A percentile compares a stretch with the other conserved stretches of the same genome.
phyloP scores from a whole-genome alignment of 2,113 vertebrate genomes.

The Cavia porcellus region DNA sequence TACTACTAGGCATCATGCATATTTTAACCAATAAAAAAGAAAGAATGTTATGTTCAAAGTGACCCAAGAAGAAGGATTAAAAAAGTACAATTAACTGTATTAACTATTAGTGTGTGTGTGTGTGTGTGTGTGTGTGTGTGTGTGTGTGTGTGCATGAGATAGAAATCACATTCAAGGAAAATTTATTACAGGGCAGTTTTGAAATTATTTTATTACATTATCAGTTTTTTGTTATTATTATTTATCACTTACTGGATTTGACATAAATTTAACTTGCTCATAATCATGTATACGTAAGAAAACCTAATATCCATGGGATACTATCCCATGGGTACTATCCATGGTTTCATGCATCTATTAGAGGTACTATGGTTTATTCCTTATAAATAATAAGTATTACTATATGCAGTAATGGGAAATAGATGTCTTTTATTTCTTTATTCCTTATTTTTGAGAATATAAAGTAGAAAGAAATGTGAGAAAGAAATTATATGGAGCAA shows the following conservation, averaged over 20 bases:
- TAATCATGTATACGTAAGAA: not conserved
- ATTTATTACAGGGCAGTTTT: not conserved
- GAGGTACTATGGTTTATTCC: no score
- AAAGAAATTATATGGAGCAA: not conserved
- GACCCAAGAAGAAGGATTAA: not conserved
- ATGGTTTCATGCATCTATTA: not conserved
- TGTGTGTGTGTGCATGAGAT: not conserved
- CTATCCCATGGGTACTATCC: not conserved
- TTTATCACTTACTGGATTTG: not conserved
- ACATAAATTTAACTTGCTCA: no score
- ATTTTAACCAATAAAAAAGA: not conserved
- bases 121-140: not conserved
- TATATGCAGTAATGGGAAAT: not conserved
- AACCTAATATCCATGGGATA: no score
- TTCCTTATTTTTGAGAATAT: not conserved
- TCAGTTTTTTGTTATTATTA: not conserved
- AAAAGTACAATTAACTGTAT: no score
- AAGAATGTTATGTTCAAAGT: not conserved
- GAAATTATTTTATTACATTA: not conserved
- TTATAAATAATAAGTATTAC: not conserved
- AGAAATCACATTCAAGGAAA: not conserved
- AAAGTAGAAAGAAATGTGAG: not conserved
- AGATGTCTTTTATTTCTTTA: not conserved
- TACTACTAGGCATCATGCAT: not conserved
- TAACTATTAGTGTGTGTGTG: no score